Evolutionary conservation across 2,797 vertebrate genomes (phyloP).

Genomic region (Tenualosa thibaudeaui): DNA sequence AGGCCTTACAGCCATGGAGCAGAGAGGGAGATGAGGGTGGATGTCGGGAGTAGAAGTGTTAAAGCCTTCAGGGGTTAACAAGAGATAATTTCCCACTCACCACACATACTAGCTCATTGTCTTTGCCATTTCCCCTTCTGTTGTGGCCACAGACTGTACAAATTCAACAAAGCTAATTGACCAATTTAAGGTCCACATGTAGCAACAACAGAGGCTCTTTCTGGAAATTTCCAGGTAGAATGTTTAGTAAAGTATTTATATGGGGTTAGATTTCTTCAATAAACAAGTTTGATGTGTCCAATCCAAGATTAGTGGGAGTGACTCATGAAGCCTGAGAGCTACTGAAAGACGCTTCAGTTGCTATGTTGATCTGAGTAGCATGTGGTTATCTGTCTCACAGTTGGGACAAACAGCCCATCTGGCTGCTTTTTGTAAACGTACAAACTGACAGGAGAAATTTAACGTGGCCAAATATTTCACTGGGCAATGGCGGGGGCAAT

Average conservation of each 20-base stretch:
- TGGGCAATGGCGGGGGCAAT: neutral
- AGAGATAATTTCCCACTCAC: neutral
- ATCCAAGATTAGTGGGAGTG: neutral
- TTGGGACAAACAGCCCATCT: constrained; percentile 1
- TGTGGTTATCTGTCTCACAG: constrained; percentile 13
- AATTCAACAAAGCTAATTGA: neutral
- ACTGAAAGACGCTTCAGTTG: neutral
- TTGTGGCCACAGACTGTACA: neutral
- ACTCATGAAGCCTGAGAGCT: neutral
- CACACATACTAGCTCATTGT: neutral
- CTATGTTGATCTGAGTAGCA: neutral
- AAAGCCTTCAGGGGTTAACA: neutral
- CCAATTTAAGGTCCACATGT: neutral
- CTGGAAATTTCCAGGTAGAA: neutral
- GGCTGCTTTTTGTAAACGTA: neutral
- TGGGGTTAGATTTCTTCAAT: neutral
- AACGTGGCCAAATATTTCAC: neutral
- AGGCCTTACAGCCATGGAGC: constrained; percentile 12
- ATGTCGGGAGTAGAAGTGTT: neutral
- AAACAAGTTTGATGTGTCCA: neutral
- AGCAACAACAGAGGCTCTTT: neutral
- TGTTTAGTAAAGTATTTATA: neutral
- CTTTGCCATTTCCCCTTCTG: constrained; percentile 11
- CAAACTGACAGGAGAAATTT: constrained; percentile 11
- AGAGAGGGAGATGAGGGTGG: neutral